Evolutionary conservation across 2,113 vertebrate species (phyloP).

Genomic region (Aldabrachelys gigantea): DNA sequence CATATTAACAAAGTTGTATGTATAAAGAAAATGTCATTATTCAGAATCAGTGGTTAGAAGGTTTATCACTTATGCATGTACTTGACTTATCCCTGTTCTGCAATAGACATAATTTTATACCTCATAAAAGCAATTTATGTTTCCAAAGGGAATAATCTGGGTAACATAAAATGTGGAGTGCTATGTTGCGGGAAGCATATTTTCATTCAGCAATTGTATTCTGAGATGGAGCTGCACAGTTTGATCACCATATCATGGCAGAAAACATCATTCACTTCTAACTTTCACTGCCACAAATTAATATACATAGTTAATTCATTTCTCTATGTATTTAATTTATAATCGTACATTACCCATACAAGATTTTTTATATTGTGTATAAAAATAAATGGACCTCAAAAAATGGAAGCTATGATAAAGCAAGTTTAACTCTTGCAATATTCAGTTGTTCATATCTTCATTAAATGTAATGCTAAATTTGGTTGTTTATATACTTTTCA

Average conservation of each 20-base stretch:
- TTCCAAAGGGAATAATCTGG: constrained; percentile 88
- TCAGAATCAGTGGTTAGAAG: constrained; percentile 83
- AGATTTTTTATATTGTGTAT: constrained; percentile 52
- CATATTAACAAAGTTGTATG: constrained; percentile 71
- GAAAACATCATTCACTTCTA: constrained; percentile 79
- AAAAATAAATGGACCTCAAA: constrained; percentile 52
- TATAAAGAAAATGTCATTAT: constrained; percentile 70
- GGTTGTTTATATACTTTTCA: neutral
- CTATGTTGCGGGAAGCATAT: constrained; percentile 82
- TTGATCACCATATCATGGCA: constrained; percentile 81
- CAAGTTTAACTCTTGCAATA: constrained; percentile 66
- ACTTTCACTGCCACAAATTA: constrained; percentile 78
- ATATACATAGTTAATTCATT: constrained; percentile 78
- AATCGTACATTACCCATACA: constrained; percentile 57
- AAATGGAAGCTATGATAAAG: constrained; percentile 49
- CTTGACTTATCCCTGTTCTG: constrained; percentile 86
- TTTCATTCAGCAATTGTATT: constrained; percentile 85
- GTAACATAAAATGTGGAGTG: constrained; percentile 84
- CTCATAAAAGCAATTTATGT: constrained; percentile 90
- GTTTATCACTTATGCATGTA: constrained; percentile 86
- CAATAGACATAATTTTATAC: constrained; percentile 90
- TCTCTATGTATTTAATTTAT: constrained; percentile 71
- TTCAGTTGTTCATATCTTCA: constrained; percentile 53
- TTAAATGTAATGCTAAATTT: constrained; percentile 16
- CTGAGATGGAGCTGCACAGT: constrained; percentile 77